Evolutionary conservation across 2,888 invertebrate genomes (phyloP).

Genomic region (Erpobdella octoculata): DNA sequence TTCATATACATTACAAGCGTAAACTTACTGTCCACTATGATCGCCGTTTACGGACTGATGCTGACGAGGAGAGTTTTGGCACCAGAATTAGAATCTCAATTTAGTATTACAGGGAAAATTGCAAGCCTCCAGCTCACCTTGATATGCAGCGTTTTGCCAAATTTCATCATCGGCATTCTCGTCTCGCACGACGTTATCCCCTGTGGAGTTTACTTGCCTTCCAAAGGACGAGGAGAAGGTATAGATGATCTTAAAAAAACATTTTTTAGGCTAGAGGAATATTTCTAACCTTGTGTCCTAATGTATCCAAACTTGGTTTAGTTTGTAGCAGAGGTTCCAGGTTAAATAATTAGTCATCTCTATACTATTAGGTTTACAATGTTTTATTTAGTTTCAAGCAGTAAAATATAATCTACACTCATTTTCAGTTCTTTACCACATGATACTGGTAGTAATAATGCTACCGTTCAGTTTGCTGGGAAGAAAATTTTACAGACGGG

Average conservation of each 20-base stretch:
- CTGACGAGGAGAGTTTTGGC: slow-evolving; percentile 20
- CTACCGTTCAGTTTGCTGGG: slow-evolving; percentile 28
- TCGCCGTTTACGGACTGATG: slow-evolving; percentile 32
- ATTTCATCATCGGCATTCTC: slow-evolving; percentile 31
- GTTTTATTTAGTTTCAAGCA: background rate
- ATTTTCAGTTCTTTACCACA: slow-evolving; percentile 27
- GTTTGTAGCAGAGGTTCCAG: too few relatives aligned
- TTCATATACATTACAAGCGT: slow-evolving; percentile 29
- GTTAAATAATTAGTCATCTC: too few relatives aligned
- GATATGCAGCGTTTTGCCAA: slow-evolving; percentile 28
- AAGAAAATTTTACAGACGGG: slow-evolving; percentile 27
- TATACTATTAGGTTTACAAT: background rate
- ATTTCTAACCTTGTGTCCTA: too few relatives aligned
- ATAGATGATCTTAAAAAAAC: too few relatives aligned
- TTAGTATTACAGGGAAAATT: slow-evolving; percentile 27
- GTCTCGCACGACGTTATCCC: slow-evolving; percentile 27
- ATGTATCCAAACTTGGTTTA: too few relatives aligned
- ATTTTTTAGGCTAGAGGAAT: too few relatives aligned
- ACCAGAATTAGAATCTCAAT: slow-evolving; percentile 24
- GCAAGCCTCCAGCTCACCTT: slow-evolving; percentile 28
- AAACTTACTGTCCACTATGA: slow-evolving; percentile 31
- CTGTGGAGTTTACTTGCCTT: slow-evolving; percentile 25
- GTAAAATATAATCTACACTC: background rate
- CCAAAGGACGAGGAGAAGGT: slow-evolving; percentile 30
- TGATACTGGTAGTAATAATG: slow-evolving; percentile 28